phyloP scores from a whole-genome alignment of 2,113 vertebrate species.

The Megaleporinus macrocephalus region DNA sequence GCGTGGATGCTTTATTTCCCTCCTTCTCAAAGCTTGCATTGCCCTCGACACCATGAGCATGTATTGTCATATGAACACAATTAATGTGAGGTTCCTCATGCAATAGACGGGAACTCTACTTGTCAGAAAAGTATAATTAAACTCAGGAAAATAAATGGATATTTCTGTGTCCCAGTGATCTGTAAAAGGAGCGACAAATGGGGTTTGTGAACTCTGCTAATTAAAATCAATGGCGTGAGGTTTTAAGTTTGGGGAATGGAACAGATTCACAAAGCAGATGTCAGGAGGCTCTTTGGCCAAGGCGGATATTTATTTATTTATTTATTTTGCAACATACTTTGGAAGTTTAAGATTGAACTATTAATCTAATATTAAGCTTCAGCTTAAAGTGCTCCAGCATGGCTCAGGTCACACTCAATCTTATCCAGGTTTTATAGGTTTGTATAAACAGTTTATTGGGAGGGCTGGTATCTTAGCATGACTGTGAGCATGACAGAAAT shows the following conservation, averaged over 20 bases:
- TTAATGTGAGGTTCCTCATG: constrained; percentile 6
- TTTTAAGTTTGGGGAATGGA: constrained; percentile 31
- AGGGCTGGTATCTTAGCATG: neutral
- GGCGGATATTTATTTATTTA: too few species aligned
- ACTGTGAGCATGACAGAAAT: neutral
- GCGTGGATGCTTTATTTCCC: constrained; percentile 7
- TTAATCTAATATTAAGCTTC: neutral
- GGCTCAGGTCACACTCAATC: neutral
- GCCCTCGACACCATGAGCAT: constrained; percentile 22
- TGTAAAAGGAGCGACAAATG: constrained; percentile 46
- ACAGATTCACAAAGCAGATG: constrained; percentile 37
- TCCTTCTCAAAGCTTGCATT: constrained; percentile 19
- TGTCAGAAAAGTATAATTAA: constrained; percentile 53
- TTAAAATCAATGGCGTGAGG: constrained; percentile 52
- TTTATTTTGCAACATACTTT: neutral
- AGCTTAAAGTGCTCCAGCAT: neutral
- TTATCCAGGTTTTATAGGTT: neutral
- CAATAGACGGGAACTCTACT: constrained; percentile 23
- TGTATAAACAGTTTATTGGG: neutral
- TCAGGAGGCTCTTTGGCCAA: constrained; percentile 5
- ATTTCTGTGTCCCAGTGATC: constrained; percentile 51
- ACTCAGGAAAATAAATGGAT: constrained; percentile 44
- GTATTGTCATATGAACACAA: constrained; percentile 28
- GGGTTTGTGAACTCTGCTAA: constrained; percentile 45
- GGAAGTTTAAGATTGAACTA: neutral